Percentiles rank a stretch among this genome's conserved stretches.
These are phyloP conservation scores for Stenopsyche tienmushanensis DNA, from an alignment of 1,140 invertebrate genomes.

Conservation along the genomic window DNA sequence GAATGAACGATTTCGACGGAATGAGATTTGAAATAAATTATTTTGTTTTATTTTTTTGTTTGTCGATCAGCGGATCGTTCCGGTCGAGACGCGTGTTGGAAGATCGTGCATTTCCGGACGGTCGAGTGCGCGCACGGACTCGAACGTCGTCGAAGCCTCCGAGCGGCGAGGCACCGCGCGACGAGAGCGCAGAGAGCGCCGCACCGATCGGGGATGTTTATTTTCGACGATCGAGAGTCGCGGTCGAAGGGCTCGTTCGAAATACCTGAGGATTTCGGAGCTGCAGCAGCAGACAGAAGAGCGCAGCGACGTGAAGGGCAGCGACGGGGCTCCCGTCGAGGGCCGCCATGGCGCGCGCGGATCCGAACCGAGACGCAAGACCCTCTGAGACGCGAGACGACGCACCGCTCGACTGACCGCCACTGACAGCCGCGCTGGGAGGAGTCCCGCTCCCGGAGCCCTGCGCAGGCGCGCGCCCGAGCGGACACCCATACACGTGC, in stretches of 20 bases:
- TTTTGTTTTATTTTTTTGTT: no score
- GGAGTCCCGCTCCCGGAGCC: neutral
- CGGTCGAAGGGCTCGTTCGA: neutral
- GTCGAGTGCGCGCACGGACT: no score
- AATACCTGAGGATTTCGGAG: neutral
- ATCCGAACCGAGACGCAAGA: neutral
- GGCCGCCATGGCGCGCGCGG: neutral
- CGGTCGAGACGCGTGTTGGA: no score
- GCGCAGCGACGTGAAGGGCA: no score
- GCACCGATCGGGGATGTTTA: no score
- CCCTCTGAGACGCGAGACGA: neutral
- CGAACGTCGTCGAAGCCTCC: no score
- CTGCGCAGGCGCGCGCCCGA: neutral
- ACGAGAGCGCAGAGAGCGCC: no score
- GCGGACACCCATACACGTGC: conserved; percentile 6
- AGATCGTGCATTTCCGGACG: neutral
- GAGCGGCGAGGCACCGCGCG: no score
- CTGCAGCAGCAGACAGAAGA: neutral
- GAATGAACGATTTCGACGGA: no score
- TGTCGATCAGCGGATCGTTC: no score
- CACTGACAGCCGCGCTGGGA: conserved; percentile 7
- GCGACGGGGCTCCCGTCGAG: neutral
- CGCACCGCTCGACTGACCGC: neutral
- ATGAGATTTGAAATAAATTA: no score
- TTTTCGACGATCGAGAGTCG: no score